Conservation (phyloP, 2,888 invertebrate species). For the Drosophila phalerata region DNA sequence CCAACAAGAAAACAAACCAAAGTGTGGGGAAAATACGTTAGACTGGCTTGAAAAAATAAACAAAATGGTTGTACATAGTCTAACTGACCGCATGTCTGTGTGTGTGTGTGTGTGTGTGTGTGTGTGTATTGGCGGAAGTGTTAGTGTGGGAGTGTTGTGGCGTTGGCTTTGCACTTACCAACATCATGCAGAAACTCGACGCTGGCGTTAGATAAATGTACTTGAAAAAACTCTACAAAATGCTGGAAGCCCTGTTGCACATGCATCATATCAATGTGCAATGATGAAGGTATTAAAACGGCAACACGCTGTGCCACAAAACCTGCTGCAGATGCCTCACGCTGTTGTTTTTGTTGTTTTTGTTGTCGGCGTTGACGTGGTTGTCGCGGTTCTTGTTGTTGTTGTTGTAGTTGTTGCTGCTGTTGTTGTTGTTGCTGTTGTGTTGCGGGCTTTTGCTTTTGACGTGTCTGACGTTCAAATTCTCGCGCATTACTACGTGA, state of each 20-base stretch:
- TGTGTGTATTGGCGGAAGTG: neutral
- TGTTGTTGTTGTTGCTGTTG: neutral
- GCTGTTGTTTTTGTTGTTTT: conserved; percentile 28
- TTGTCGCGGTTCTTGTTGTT: conserved; percentile 31
- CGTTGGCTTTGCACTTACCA: conserved; percentile 76
- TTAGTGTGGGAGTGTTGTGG: conserved; percentile 4
- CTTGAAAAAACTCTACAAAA: conserved; percentile 84
- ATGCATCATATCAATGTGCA: conserved; percentile 79
- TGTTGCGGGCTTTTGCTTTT: conserved; percentile 48
- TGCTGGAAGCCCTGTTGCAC: conserved; percentile 83
- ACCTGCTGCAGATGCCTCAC: conserved; percentile 16
- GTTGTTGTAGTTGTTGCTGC: neutral
- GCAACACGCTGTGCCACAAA: conserved; percentile 70
- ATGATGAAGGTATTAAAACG: conserved; percentile 81
- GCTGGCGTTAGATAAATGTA: conserved; percentile 79
- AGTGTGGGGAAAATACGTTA: neutral
- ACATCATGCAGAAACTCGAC: conserved; percentile 84
- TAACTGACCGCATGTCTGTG: neutral
- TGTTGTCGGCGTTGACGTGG: conserved; percentile 26
- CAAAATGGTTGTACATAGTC: conserved; percentile 4
- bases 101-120: neutral
- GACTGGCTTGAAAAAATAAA: conserved; percentile 19
- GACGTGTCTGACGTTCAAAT: conserved; percentile 66
- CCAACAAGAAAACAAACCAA: neutral
- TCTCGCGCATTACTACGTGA: conserved; percentile 63